Percentiles rank a stretch among this genome's conserved stretches.
Evolutionary conservation across 1,140 invertebrate species (phyloP).

Genomic region (Trachymyrmex cornetzi): DNA sequence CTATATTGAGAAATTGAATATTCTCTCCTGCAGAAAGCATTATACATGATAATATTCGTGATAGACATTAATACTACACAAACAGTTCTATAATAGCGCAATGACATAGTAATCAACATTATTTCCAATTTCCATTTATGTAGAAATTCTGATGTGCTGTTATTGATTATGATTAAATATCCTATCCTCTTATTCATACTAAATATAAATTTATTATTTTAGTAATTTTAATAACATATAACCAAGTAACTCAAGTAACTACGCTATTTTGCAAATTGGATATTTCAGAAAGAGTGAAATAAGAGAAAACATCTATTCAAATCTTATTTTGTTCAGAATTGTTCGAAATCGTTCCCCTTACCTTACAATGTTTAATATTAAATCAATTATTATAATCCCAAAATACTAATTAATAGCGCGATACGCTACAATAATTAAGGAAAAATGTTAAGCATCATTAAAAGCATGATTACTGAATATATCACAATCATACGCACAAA

Average conservation of each 20-base stretch:
- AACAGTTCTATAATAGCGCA: not conserved
- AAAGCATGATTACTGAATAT: conserved; percentile 9
- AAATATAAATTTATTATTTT: conserved; percentile 23
- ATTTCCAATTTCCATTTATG: conserved; percentile 14
- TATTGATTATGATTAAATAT: conserved; percentile 32
- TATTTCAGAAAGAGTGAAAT: not conserved
- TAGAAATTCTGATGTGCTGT: not conserved
- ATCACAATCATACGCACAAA: not conserved
- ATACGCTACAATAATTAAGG: not conserved
- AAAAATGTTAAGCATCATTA: not conserved
- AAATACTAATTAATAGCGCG: not conserved
- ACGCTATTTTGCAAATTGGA: not conserved
- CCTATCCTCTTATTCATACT: not conserved
- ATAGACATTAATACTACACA: conserved; percentile 1
- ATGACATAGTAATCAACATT: not conserved
- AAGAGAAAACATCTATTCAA: too few species aligned
- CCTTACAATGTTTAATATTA: not conserved
- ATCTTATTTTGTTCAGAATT: too few species aligned
- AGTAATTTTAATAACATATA: not conserved
- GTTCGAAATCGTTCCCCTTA: too few species aligned
- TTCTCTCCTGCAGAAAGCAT: conserved; percentile 11
- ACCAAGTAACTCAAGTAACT: not conserved
- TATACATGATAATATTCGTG: conserved; percentile 5
- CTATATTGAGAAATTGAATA: conserved; percentile 8
- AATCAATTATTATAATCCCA: not conserved